phyloP scores from a whole-genome alignment of 2,113 vertebrate species.

The Podarcis muralis region DNA sequence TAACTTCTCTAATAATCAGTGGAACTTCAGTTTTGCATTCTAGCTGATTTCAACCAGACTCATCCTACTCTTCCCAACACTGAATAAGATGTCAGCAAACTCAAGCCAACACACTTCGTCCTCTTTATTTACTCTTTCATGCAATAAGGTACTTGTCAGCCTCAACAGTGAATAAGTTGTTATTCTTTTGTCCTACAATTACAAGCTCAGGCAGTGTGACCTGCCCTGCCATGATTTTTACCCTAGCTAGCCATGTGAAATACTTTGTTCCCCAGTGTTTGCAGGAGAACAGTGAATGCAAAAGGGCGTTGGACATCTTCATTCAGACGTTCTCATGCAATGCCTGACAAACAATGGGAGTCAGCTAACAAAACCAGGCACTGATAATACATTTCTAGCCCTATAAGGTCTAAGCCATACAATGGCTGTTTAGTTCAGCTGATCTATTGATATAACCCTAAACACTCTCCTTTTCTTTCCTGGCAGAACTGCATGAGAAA shows the following conservation, averaged over 20 bases:
- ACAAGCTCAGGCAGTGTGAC: background rate
- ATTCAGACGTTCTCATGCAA: background rate
- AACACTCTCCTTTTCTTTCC: background rate
- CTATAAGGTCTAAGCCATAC: accelerated
- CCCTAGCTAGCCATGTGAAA: background rate
- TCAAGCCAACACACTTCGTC: background rate
- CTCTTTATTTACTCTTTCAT: background rate
- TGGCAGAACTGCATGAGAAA: no score
- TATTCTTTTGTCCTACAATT: slow-evolving; percentile 6
- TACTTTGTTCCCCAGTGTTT: slow-evolving; percentile 1
- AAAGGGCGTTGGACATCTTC: background rate
- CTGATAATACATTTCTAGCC: background rate
- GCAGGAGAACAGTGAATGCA: background rate
- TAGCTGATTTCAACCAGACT: background rate
- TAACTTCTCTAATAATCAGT: background rate
- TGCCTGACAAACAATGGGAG: background rate
- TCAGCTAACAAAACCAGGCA: background rate
- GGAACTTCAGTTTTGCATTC: background rate
- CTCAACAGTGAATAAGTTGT: background rate
- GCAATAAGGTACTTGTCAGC: background rate
- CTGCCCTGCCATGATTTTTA: background rate
- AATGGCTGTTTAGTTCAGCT: background rate
- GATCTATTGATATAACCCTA: background rate
- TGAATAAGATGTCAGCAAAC: background rate
- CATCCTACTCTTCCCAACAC: background rate